A percentile compares a stretch with the other conserved stretches of the same genome.
Evolutionary conservation across 2,888 invertebrate species (phyloP).

Genomic region (Cyclophora punctaria): DNA sequence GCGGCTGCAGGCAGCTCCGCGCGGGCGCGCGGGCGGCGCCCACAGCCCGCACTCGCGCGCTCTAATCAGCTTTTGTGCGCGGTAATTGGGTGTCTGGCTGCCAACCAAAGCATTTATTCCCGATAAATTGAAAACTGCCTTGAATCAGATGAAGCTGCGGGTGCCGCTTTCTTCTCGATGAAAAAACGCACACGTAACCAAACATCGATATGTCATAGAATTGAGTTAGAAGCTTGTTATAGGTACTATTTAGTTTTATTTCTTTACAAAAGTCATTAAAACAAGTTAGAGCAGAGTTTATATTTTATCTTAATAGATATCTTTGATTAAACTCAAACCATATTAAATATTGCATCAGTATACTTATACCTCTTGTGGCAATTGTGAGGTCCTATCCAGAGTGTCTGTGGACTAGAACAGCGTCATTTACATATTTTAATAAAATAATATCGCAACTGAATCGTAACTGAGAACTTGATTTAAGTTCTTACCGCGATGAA

Average conservation of each 20-base stretch:
- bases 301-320: too few species aligned
- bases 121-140: conserved; percentile 72
- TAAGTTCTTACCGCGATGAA: conserved; percentile 75
- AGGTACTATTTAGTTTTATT: too few species aligned
- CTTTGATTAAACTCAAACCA: too few species aligned
- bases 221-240: too few species aligned
- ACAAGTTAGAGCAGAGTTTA: too few species aligned
- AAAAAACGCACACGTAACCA: too few species aligned
- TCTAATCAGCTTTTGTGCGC: conserved; percentile 74
- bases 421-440: conserved; percentile 75
- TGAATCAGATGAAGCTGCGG: conserved; percentile 57
- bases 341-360: conserved; percentile 64
- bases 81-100: conserved; percentile 74
- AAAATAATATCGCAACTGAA: conserved; percentile 75
- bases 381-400: conserved; percentile 63
- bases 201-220: too few species aligned
- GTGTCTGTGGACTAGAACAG: conserved; percentile 59
- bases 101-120: conserved; percentile 73
- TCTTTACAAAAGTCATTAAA: too few species aligned
- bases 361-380: conserved; percentile 57
- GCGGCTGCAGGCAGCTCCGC: conserved; percentile 17
- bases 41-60: conserved; percentile 49
- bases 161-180: conserved; percentile 35
- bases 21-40: conserved; percentile 21
- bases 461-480: conserved; percentile 75